These are phyloP conservation scores for Furnarius figulus DNA, from an alignment of 2,113 vertebrate genomes.

Conservation along the genomic window DNA sequence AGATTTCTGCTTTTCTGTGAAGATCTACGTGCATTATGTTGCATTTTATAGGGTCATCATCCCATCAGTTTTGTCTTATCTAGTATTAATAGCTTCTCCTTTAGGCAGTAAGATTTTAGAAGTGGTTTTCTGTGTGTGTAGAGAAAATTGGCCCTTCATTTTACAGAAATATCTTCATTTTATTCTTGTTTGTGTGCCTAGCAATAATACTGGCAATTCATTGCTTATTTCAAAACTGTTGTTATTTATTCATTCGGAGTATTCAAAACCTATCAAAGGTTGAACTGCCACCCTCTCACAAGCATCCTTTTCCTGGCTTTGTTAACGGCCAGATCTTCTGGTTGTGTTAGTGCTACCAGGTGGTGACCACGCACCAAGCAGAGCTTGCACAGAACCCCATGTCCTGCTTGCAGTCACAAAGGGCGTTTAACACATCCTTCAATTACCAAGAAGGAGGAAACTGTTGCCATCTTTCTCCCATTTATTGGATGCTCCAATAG, in stretches of 20 bases:
- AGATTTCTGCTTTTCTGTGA: neutral
- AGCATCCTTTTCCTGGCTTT: neutral
- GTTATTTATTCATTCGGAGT: neutral
- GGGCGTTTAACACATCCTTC: neutral
- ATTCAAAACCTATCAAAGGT: neutral
- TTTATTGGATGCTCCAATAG: neutral
- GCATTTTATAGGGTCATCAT: neutral
- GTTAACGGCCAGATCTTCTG: neutral
- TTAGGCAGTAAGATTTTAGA: neutral
- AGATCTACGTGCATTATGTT: neutral
- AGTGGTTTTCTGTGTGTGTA: neutral
- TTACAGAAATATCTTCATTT: neutral
- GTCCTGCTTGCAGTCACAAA: neutral
- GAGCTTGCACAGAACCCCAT: accelerated
- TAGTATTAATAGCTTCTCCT: neutral
- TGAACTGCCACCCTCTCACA: neutral
- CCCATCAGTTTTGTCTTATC: neutral
- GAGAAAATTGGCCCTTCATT: neutral
- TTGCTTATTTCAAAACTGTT: neutral
- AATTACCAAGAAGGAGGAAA: neutral
- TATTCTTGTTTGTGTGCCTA: neutral
- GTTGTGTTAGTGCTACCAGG: neutral
- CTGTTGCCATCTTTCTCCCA: neutral
- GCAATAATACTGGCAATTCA: neutral
- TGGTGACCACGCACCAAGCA: neutral